These are phyloP conservation scores for Orgyia antiqua DNA, from an alignment of 2,888 invertebrate genomes.

Conservation along the genomic window DNA sequence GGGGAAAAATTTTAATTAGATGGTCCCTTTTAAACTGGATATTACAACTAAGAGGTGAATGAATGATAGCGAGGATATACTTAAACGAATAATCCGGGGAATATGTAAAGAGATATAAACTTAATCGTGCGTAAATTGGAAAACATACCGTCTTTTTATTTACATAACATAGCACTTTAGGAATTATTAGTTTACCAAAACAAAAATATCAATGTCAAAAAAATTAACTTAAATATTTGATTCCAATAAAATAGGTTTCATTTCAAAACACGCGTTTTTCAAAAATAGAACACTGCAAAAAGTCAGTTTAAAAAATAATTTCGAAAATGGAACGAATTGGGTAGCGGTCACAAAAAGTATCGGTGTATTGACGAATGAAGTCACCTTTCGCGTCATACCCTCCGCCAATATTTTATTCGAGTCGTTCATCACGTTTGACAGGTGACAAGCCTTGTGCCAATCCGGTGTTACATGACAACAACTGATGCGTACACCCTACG, in stretches of 20 bases:
- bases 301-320: slow-evolving; percentile 29
- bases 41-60: too few relatives aligned
- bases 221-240: too few relatives aligned
- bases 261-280: too few relatives aligned
- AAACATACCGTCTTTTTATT: too few relatives aligned
- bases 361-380: slow-evolving; percentile 45
- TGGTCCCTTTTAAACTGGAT: too few relatives aligned
- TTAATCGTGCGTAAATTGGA: too few relatives aligned
- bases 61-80: too few relatives aligned
- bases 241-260: too few relatives aligned
- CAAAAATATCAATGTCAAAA: slow-evolving; percentile 1
- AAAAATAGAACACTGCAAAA: neutral
- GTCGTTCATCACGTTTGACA: slow-evolving; percentile 42
- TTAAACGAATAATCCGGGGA: too few relatives aligned
- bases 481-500: slow-evolving; percentile 17
- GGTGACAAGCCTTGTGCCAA: slow-evolving; percentile 33
- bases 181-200: too few relatives aligned
- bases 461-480: slow-evolving; percentile 23
- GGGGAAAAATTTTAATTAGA: slow-evolving; percentile 20
- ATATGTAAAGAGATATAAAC: too few relatives aligned
- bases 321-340: slow-evolving; percentile 33
- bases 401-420: slow-evolving; percentile 40
- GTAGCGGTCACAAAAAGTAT: slow-evolving; percentile 33
- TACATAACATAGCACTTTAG: too few relatives aligned
- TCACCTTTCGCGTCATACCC: slow-evolving; percentile 31